A percentile compares a stretch with the other conserved stretches of the same genome.
Evolutionary conservation across 1,140 invertebrate genomes (phyloP).

Genomic region (Sarcophaga peregrina): DNA sequence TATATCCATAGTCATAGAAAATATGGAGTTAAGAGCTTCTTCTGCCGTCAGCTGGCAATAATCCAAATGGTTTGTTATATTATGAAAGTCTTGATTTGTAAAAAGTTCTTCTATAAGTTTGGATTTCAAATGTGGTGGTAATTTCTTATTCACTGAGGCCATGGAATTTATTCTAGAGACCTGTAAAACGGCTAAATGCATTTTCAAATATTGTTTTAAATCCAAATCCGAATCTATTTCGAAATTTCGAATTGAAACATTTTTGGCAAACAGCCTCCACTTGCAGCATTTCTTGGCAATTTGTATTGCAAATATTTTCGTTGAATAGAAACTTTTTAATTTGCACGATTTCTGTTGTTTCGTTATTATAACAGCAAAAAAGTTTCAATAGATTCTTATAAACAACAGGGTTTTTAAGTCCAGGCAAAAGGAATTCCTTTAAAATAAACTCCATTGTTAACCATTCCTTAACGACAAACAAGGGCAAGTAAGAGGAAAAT

Average conservation of each 20-base stretch:
- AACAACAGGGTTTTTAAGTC: background rate
- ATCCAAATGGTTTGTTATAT: conserved; percentile 29
- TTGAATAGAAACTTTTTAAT: background rate
- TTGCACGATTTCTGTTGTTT: background rate
- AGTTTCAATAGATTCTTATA: background rate
- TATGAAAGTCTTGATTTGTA: background rate
- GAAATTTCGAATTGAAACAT: background rate
- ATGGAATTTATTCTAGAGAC: background rate
- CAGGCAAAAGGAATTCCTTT: background rate
- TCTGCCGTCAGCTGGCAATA: conserved; percentile 2
- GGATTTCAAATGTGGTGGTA: background rate
- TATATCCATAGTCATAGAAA: background rate
- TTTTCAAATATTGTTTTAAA: background rate
- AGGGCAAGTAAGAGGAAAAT: background rate
- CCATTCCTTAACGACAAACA: background rate
- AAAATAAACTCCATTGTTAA: background rate
- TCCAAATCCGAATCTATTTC: background rate
- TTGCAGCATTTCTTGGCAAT: background rate
- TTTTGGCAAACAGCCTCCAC: background rate
- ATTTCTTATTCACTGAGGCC: background rate
- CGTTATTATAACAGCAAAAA: background rate
- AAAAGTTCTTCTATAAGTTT: conserved; percentile 3
- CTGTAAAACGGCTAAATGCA: background rate
- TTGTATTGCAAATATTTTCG: background rate
- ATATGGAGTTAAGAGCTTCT: conserved; percentile 12